phyloP scores from a whole-genome alignment of 2,113 vertebrate species.

The Odontesthes bonariensis region DNA sequence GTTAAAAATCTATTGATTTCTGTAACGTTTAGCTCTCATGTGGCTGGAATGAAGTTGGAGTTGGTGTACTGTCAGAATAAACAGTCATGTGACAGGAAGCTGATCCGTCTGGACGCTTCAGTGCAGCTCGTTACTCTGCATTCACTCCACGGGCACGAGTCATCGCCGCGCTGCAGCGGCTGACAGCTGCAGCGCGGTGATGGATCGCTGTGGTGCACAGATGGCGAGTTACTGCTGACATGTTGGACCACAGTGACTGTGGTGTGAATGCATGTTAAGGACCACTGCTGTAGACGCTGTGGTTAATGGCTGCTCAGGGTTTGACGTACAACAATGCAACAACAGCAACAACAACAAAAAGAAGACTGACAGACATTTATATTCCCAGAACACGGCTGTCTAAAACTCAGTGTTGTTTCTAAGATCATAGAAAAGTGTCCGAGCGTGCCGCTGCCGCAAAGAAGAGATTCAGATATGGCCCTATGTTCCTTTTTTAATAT shows the following conservation, averaged over 20 bases:
- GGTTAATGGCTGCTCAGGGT: constrained; percentile 35
- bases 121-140: constrained; percentile 32
- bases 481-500: constrained; percentile 82
- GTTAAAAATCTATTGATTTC: no score
- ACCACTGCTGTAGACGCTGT: constrained; percentile 10
- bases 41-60: no score
- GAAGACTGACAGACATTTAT: constrained; percentile 50
- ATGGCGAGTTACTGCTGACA: neutral
- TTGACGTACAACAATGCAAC: constrained; percentile 12
- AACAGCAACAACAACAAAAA: constrained; percentile 42
- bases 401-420: constrained; percentile 50
- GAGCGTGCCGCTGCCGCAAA: constrained; percentile 54
- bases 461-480: constrained; percentile 80
- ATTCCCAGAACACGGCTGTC: constrained; percentile 38
- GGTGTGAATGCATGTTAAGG: constrained; percentile 1
- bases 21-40: no score
- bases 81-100: constrained; percentile 2
- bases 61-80: no score
- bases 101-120: constrained; percentile 51
- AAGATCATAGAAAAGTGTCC: constrained; percentile 74
- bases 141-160: constrained; percentile 28
- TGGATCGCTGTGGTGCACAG: constrained; percentile 8
- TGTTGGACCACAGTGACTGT: constrained; percentile 37
- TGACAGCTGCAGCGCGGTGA: constrained; percentile 2
- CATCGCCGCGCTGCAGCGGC: constrained; percentile 1